Evolutionary conservation across 2,888 invertebrate genomes (phyloP).

Genomic region (Imbricaverruca yamaguchii): DNA sequence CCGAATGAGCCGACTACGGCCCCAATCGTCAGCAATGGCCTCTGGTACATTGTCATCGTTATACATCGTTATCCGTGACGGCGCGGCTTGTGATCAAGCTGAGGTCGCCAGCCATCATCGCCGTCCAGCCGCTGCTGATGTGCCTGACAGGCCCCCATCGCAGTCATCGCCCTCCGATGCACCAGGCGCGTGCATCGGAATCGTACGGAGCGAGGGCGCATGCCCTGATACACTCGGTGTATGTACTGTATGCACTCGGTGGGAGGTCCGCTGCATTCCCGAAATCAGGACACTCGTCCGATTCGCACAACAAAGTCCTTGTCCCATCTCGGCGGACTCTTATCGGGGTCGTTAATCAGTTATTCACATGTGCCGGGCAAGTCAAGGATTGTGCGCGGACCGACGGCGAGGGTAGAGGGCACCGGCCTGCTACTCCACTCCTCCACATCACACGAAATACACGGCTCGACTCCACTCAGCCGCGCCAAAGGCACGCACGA

Average conservation of each 20-base stretch:
- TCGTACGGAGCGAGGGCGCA: too few relatives aligned
- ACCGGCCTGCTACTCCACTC: neutral
- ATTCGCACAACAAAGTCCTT: constrained; percentile 19
- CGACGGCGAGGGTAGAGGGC: neutral
- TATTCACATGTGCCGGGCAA: constrained; percentile 8
- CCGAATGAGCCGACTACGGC: too few relatives aligned
- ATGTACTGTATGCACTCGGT: neutral
- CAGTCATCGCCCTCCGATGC: too few relatives aligned
- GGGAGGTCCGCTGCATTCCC: constrained; percentile 9
- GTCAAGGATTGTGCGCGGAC: neutral
- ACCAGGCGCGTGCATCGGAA: too few relatives aligned
- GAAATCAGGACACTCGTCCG: neutral
- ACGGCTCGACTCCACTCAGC: neutral
- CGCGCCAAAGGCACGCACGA: neutral
- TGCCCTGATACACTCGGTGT: too few relatives aligned
- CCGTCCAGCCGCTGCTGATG: too few relatives aligned
- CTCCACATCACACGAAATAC: neutral
- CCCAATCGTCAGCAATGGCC: too few relatives aligned
- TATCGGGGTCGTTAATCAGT: constrained; percentile 7
- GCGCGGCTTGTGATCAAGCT: too few relatives aligned
- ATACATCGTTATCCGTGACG: too few relatives aligned
- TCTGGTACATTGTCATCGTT: too few relatives aligned
- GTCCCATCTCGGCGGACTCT: neutral
- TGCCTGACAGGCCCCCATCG: too few relatives aligned
- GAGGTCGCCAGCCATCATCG: too few relatives aligned